phyloP scores from a whole-genome alignment of 2,888 invertebrate genomes.

The Phymatocera aterrima region DNA sequence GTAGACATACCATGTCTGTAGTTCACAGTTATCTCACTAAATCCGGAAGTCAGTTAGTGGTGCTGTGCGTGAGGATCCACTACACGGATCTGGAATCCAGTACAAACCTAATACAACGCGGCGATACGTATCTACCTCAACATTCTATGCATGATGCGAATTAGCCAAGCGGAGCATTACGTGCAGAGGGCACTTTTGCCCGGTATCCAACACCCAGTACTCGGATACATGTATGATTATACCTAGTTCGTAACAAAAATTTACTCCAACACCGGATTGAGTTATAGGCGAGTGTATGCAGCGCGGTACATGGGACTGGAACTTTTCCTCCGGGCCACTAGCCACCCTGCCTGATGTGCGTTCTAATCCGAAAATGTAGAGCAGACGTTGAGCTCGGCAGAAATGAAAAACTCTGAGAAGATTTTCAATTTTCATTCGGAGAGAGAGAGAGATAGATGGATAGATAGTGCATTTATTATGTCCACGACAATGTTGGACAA shows the following conservation, averaged over 20 bases:
- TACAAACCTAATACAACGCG: too few species aligned
- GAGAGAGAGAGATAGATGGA: too few species aligned
- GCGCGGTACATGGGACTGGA: not conserved
- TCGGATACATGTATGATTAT: too few species aligned
- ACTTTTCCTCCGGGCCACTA: not conserved
- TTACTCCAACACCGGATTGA: not conserved
- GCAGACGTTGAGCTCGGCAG: too few species aligned
- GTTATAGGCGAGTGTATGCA: not conserved
- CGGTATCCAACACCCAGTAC: too few species aligned
- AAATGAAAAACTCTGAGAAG: not conserved
- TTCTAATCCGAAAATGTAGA: not conserved
- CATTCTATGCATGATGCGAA: not conserved
- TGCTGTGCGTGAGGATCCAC: not conserved
- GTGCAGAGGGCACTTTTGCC: not conserved
- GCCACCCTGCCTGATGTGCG: not conserved
- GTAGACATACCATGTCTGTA: not conserved
- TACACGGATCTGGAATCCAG: too few species aligned
- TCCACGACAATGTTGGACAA: too few species aligned
- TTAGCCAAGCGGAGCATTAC: not conserved
- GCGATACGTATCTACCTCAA: too few species aligned
- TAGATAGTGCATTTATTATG: too few species aligned
- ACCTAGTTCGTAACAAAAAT: too few species aligned
- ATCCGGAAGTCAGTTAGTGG: constrained; percentile 9
- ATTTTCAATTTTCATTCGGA: not conserved
- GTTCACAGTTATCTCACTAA: not conserved